Evolutionary conservation across 2,113 vertebrate genomes (phyloP).

Genomic region (Porphyrio hochstetteri): DNA sequence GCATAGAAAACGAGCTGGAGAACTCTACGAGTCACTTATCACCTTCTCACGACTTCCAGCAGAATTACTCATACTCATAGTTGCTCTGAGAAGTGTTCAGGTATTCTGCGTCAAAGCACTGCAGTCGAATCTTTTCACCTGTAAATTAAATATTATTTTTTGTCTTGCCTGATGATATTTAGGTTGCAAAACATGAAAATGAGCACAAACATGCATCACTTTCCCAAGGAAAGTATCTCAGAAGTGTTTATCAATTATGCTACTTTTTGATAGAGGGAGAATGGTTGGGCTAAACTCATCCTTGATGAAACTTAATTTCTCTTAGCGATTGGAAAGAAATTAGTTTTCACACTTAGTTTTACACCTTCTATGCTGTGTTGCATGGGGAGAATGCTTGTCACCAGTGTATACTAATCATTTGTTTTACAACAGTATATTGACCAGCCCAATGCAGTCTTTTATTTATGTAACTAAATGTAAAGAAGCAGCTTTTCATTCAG

Average conservation of each 20-base stretch:
- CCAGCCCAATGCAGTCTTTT: neutral
- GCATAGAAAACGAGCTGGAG: constrained; percentile 48
- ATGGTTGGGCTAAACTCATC: neutral
- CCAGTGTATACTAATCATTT: neutral
- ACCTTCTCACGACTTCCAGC: constrained; percentile 26
- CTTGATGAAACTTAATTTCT: neutral
- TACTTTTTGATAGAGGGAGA: neutral
- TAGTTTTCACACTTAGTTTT: neutral
- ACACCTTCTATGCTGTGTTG: neutral
- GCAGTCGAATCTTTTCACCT: neutral
- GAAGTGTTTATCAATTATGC: neutral
- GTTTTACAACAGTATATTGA: neutral
- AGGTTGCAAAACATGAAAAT: neutral
- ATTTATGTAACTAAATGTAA: neutral
- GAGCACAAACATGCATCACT: neutral
- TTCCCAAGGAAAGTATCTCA: neutral
- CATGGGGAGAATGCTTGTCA: neutral
- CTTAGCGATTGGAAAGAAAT: neutral
- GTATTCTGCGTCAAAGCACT: constrained; percentile 5
- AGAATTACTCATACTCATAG: constrained; percentile 47
- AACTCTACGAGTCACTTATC: constrained; percentile 12
- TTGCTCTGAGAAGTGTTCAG: constrained; percentile 34
- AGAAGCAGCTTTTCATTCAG: neutral
- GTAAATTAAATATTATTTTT: neutral
- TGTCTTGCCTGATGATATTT: neutral